These are phyloP conservation scores for Etheostoma perlongum DNA, from an alignment of 2,797 vertebrate genomes.

Conservation along the genomic window DNA sequence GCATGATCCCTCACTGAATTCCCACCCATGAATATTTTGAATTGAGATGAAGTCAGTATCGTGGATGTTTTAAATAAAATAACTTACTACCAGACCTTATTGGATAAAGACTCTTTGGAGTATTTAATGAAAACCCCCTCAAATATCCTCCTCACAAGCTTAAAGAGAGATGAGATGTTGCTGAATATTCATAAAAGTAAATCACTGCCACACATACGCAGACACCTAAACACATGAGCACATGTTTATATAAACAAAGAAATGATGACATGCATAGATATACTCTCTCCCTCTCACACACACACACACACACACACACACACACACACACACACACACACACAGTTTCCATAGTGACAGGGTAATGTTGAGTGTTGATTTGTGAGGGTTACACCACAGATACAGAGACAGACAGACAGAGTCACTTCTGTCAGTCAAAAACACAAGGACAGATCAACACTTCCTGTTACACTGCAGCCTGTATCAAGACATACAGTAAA, in stretches of 20 bases:
- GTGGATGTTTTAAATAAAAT: not conserved
- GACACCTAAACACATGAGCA: conserved; percentile 16
- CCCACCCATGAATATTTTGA: not conserved
- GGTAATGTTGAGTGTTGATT: conserved; percentile 66
- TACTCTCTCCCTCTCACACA: conserved; percentile 26
- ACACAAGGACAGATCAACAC: conserved; percentile 22
- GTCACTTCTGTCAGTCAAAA: conserved; percentile 23
- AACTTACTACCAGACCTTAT: not conserved
- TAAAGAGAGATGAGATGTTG: conserved; percentile 22
- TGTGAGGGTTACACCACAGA: conserved; percentile 57
- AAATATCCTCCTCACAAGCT: conserved; percentile 25
- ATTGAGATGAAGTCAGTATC: not conserved
- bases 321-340: conserved; percentile 21
- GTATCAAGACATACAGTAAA: conserved; percentile 1
- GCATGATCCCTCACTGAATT: not conserved
- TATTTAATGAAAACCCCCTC: no score
- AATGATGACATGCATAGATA: conserved; percentile 26
- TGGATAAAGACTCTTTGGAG: not conserved
- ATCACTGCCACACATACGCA: conserved; percentile 27
- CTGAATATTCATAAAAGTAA: conserved; percentile 28
- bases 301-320: conserved; percentile 14
- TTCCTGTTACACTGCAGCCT: conserved; percentile 23
- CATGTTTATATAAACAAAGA: conserved; percentile 45
- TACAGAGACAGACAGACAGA: conserved; percentile 15
- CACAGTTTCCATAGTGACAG: conserved; percentile 75